Base-by-base conservation (phyloP, 2,888 invertebrate species). In the Calameuta filiformis region DNA sequence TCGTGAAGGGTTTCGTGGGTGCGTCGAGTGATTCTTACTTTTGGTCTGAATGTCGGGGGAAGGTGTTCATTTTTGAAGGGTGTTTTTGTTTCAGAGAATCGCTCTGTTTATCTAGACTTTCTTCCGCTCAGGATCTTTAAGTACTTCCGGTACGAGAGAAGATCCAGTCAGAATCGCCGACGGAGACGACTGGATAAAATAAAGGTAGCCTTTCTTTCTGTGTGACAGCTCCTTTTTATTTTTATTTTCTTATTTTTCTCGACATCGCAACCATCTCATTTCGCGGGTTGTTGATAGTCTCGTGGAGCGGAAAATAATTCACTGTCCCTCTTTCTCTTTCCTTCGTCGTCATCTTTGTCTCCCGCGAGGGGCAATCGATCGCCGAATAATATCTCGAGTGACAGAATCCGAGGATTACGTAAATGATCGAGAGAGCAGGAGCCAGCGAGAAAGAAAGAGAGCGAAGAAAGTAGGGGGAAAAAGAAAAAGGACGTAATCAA, bases 401-500 rank as follows among this genome's bases (percentile, higher is more conserved):
- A 56, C 56, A 3, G 23, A 9, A 56, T 56, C 9, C 23, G 56
- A 9, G 23, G 2, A 56, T 56, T 9, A 56, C 9, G 56, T 15
- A 9, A 56, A 56, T 23, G 23, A 56, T 56, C 56, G 2, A 56
- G 23, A 23, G 23, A 56, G 9, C 23, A 56, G 23, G 23, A 56
- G 9, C 2, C 23, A 56, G 83, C 79, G 30, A 40, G 75, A 68
- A n/a, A 69, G 77, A 34, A 56, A 73, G 69, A 31, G 75, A 12
- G 23, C 33, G 69, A 73, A 71, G 68, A 75, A 75, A 33, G 68
- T 35, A 76, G 37, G 76, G 77, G 77, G 79, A 81, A 73, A 76
- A 82, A 81, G 82, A 83, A 71, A 76, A 77, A 75, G 81, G 78
- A 73, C 69, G 37, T 75, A 81, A 84, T 83, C 78, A 81, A 83